phyloP scores from a whole-genome alignment of 2,113 vertebrate genomes.

The Tamias sibiricus region DNA sequence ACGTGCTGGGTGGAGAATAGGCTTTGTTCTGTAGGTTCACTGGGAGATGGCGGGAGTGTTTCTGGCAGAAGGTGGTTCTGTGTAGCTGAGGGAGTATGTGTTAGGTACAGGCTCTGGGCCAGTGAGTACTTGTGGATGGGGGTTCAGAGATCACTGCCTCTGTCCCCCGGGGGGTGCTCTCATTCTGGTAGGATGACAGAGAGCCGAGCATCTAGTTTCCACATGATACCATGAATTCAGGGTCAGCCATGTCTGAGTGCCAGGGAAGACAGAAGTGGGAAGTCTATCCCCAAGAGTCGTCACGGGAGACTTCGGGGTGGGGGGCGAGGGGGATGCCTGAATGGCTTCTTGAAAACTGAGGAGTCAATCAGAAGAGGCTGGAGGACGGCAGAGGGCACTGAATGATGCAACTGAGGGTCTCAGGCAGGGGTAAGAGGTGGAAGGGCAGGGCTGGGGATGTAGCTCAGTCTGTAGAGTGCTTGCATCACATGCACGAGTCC shows the following conservation, averaged over 20 bases:
- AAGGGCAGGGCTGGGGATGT: too few relatives aligned
- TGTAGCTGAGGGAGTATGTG: not conserved
- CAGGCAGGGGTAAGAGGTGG: not conserved
- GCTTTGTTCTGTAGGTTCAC: not conserved
- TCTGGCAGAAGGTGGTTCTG: not conserved
- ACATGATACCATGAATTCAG: not conserved
- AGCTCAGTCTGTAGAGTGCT: too few relatives aligned
- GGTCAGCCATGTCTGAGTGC: not conserved
- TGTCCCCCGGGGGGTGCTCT: not conserved
- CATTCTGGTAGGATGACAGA: not conserved
- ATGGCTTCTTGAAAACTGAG: not conserved
- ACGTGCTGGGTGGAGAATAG: too few relatives aligned
- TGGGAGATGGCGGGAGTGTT: accelerated
- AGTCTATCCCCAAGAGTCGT: not conserved
- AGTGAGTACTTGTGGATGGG: too few relatives aligned
- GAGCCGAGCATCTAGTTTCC: not conserved
- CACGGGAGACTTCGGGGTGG: not conserved
- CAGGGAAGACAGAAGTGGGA: not conserved
- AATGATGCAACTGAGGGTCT: not conserved
- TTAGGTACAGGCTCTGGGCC: not conserved
- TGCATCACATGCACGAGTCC: too few relatives aligned
- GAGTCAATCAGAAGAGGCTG: not conserved
- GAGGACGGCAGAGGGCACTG: not conserved
- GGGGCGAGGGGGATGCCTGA: not conserved
- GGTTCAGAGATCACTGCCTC: not conserved